phyloP scores from a whole-genome alignment of 2,113 vertebrate genomes.

The Hepsetus odoe region DNA sequence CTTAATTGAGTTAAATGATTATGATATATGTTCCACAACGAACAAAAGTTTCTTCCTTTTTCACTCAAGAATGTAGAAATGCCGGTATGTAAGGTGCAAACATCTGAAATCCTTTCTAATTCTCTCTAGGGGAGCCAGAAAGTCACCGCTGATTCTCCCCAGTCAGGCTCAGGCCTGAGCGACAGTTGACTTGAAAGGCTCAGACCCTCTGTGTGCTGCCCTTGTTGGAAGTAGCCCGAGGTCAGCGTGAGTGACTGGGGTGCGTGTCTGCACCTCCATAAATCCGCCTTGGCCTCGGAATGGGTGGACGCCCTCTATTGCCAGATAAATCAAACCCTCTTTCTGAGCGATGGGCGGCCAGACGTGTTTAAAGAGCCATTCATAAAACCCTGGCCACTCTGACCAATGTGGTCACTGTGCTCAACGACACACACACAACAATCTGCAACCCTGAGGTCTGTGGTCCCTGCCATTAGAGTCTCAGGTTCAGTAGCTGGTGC shows the following conservation, averaged over 20 bases:
- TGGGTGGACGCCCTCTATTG: neutral
- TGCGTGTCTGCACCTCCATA: slow-evolving; percentile 22
- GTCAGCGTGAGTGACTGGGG: slow-evolving; percentile 24
- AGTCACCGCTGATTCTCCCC: too few relatives aligned
- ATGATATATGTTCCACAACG: too few relatives aligned
- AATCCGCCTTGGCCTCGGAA: slow-evolving; percentile 10
- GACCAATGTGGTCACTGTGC: neutral
- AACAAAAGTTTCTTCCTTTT: too few relatives aligned
- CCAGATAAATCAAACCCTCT: slow-evolving; percentile 13
- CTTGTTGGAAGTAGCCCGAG: slow-evolving; percentile 36
- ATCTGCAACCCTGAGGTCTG: slow-evolving; percentile 31
- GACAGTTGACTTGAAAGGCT: neutral
- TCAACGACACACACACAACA: neutral
- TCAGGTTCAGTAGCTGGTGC: slow-evolving; percentile 5
- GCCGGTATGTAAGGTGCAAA: too few relatives aligned
- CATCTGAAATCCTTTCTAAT: too few relatives aligned
- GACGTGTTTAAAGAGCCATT: slow-evolving; percentile 21
- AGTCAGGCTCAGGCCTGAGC: neutral
- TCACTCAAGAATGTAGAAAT: too few relatives aligned
- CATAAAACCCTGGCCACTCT: neutral
- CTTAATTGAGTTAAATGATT: too few relatives aligned
- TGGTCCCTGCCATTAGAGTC: slow-evolving; percentile 2
- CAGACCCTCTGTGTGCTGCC: slow-evolving; percentile 29
- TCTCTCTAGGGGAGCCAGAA: too few relatives aligned
- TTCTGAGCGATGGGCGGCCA: neutral